A percentile compares a stretch with the other conserved stretches of the same genome.
These are phyloP conservation scores for Hystrix cristata DNA, from an alignment of 2,113 vertebrate genomes.

Conservation along the genomic window DNA sequence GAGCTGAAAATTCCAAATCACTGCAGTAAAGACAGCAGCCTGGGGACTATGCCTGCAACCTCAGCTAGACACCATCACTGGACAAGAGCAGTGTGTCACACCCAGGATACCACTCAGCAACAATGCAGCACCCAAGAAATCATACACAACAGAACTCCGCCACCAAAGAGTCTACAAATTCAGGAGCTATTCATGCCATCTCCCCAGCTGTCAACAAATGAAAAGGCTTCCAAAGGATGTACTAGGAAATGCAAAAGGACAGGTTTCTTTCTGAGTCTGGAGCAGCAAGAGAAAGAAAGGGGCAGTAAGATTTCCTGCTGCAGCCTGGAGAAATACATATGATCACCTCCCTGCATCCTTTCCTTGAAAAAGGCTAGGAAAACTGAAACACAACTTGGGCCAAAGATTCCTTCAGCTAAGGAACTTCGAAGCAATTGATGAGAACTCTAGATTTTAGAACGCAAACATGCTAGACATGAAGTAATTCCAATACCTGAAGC, in stretches of 20 bases:
- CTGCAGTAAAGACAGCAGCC: slow-evolving; percentile 13
- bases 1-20: slow-evolving; percentile 71
- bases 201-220: slow-evolving; percentile 31
- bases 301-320: background rate
- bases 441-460: background rate
- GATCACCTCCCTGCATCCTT: background rate
- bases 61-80: background rate
- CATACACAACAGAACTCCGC: background rate
- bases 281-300: slow-evolving; percentile 3
- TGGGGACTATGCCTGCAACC: slow-evolving; percentile 19
- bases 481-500: background rate
- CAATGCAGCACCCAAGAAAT: background rate
- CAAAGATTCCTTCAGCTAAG: background rate
- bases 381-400: background rate
- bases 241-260: background rate
- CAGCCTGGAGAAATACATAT: background rate
- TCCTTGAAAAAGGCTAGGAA: background rate
- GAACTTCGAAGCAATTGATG: background rate
- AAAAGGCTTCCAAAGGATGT: background rate
- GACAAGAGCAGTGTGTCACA: background rate
- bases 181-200: background rate
- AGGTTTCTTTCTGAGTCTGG: background rate
- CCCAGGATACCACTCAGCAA: background rate
- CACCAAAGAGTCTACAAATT: background rate
- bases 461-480: background rate